A percentile compares a stretch with the other conserved stretches of the same genome.
These are phyloP conservation scores for Siniperca scherzeri DNA, from an alignment of 2,797 vertebrate genomes.

Conservation along the genomic window DNA sequence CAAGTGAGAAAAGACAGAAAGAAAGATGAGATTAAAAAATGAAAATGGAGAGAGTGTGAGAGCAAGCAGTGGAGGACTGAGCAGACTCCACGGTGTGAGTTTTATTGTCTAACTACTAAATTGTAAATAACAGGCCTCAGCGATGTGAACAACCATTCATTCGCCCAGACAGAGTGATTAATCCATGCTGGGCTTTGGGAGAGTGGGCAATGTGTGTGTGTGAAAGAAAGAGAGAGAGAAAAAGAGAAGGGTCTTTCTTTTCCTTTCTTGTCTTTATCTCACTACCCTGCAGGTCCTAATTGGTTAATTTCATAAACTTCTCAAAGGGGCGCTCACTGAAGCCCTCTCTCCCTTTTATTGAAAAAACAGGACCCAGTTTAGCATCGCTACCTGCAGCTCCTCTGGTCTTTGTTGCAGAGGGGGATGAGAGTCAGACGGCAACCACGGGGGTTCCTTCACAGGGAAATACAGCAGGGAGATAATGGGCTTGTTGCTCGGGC, in stretches of 20 bases:
- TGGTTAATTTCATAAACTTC: constrained; percentile 86
- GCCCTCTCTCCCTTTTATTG: constrained; percentile 37
- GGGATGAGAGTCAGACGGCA: constrained; percentile 51
- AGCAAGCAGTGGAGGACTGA: constrained; percentile 44
- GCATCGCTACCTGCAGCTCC: constrained; percentile 72
- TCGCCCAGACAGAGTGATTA: constrained; percentile 84
- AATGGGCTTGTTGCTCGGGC: constrained; percentile 48
- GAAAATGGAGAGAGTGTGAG: constrained; percentile 29
- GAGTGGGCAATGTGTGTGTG: constrained; percentile 52
- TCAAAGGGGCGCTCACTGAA: constrained; percentile 64
- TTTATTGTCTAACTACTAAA: constrained; percentile 84
- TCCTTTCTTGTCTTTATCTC: constrained; percentile 69
- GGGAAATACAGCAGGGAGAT: constrained; percentile 54
- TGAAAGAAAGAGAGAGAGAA: constrained; percentile 45
- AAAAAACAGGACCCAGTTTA: constrained; percentile 41
- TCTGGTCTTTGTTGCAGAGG: constrained; percentile 55
- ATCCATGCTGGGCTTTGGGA: constrained; percentile 82
- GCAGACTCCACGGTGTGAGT: constrained; percentile 80
- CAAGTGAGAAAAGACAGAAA: constrained; percentile 12
- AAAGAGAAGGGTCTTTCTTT: constrained; percentile 71
- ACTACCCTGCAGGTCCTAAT: constrained; percentile 76
- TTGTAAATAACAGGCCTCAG: constrained; percentile 81
- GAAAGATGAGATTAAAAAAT: background rate
- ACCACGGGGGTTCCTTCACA: constrained; percentile 57
- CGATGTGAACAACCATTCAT: constrained; percentile 85